Conservation (phyloP, 2,888 invertebrate genomes). For the Dynastes maya region DNA sequence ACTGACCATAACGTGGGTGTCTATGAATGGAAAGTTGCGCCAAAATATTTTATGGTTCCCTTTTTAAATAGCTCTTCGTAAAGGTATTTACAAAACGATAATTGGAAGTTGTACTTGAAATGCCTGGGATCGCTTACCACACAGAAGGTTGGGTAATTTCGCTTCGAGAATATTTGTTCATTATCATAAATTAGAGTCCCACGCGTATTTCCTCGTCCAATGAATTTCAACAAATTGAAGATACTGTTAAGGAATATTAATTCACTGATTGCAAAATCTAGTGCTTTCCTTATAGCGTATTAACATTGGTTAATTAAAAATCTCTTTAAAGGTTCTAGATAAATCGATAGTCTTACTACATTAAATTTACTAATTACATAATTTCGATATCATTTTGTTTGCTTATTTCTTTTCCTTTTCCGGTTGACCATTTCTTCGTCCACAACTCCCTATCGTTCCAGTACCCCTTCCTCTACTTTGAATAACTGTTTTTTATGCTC, state of each 20-base stretch:
- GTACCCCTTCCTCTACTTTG: too few relatives aligned
- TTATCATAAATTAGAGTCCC: constrained; percentile 41
- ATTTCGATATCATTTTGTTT: too few relatives aligned
- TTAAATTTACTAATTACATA: too few relatives aligned
- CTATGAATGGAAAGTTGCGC: constrained; percentile 44
- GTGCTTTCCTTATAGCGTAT: background rate
- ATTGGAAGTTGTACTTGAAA: constrained; percentile 35
- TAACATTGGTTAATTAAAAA: too few relatives aligned
- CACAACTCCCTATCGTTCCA: too few relatives aligned
- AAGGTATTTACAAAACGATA: constrained; percentile 40
- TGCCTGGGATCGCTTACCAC: constrained; percentile 27
- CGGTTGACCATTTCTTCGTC: too few relatives aligned
- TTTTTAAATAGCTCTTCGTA: constrained; percentile 8
- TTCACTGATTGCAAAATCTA: background rate
- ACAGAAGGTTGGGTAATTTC: constrained; percentile 28
- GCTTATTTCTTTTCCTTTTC: too few relatives aligned
- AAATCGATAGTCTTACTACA: too few relatives aligned
- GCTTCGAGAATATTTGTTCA: constrained; percentile 30
- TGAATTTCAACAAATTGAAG: constrained; percentile 21
- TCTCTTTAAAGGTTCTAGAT: too few relatives aligned
- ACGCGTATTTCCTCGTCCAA: constrained; percentile 11
- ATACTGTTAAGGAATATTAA: background rate
- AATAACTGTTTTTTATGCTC: too few relatives aligned
- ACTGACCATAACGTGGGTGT: constrained; percentile 38
- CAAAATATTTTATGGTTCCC: constrained; percentile 44